Conservation (phyloP, 92 coral and sea anemone genomes). For the Chrysogorgia sp. region DNA sequence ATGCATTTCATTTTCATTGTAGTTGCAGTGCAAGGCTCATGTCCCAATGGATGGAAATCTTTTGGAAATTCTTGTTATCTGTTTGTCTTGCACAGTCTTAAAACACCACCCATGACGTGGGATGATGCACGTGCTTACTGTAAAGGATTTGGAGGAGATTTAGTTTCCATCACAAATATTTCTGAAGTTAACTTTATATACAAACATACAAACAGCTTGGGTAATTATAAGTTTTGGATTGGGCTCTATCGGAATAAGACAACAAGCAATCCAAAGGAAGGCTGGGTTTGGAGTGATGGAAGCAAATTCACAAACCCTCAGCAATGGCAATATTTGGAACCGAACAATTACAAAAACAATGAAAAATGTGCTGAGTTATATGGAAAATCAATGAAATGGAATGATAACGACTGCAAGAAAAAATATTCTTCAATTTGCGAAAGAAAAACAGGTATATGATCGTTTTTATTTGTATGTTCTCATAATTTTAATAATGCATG, state of each 20-base stretch:
- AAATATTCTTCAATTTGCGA: slow-evolving; percentile 82
- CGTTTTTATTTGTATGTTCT: neutral
- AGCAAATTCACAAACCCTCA: slow-evolving; percentile 47
- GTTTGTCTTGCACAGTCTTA: slow-evolving; percentile 59
- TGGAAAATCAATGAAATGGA: slow-evolving; percentile 59
- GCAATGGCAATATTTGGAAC: slow-evolving; percentile 79
- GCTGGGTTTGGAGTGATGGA: slow-evolving; percentile 93
- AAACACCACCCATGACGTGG: slow-evolving; percentile 73
- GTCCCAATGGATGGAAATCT: slow-evolving; percentile 74
- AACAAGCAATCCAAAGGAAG: slow-evolving; percentile 51
- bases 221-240: slow-evolving; percentile 76
- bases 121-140: slow-evolving; percentile 79
- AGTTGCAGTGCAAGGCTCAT: slow-evolving; percentile 15
- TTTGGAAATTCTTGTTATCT: slow-evolving; percentile 77
- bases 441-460: slow-evolving; percentile 59
- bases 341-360: slow-evolving; percentile 69
- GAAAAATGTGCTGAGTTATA: slow-evolving; percentile 80
- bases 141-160: slow-evolving; percentile 76
- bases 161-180: slow-evolving; percentile 76
- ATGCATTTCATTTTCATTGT: neutral
- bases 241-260: slow-evolving; percentile 78
- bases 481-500: too few relatives aligned
- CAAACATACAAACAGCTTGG: slow-evolving; percentile 37
- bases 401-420: slow-evolving; percentile 73
- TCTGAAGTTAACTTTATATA: slow-evolving; percentile 73